Evolutionary conservation across 2,113 vertebrate species (phyloP), one percentile per base, ranked within the genome.

Genomic region (Oreotrochilus melanogaster): DNA sequence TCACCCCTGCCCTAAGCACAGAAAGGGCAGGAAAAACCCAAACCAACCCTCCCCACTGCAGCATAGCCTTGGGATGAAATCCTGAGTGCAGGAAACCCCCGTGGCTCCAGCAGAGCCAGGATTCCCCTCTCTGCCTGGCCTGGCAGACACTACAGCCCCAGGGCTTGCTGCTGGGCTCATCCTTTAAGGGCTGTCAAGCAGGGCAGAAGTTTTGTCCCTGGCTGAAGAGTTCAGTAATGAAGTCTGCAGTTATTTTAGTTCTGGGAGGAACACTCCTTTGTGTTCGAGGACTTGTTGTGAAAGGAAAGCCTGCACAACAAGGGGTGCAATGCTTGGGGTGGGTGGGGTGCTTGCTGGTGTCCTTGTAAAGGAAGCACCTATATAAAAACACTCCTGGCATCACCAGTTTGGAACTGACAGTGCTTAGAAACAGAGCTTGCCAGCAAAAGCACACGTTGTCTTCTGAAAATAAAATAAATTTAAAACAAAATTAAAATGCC

Each of bases 111-210:
- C 58, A 33, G 56, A 47, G 51, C 78, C 15, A 37, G 60, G 51
- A 62, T 79, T 75, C 37, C 61, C 79, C 61, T 74, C 51, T 43
- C 23, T 5, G 21, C 35, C 65, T 19, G 7, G 4, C 50, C 15
- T n/a, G 30, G 37, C 86, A 62, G 48, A 51, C 16, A 7, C 82
- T 10, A 5, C 35, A n/a, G 50, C 61, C 65, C 0, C 0, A 35
- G 93, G 64, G 19, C 39, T n/a, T 2, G 1, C 18, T 45, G 48
- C 25, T 50, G 64, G 24, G 30, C 60, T 54, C 73, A 8, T 15
- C 17, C 2, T 18, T 33, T 3, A 11, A 33, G 45, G 17, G 45
- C 35, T 18, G 35, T 31, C 24, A 7, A 45, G 24, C 48, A 62
- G 43, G 48, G 72, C n/a, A 24, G 33, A 73, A 8, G 33, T 33